Conservation (phyloP, 2,113 vertebrate genomes). For the Grammatotria lemairii region DNA sequence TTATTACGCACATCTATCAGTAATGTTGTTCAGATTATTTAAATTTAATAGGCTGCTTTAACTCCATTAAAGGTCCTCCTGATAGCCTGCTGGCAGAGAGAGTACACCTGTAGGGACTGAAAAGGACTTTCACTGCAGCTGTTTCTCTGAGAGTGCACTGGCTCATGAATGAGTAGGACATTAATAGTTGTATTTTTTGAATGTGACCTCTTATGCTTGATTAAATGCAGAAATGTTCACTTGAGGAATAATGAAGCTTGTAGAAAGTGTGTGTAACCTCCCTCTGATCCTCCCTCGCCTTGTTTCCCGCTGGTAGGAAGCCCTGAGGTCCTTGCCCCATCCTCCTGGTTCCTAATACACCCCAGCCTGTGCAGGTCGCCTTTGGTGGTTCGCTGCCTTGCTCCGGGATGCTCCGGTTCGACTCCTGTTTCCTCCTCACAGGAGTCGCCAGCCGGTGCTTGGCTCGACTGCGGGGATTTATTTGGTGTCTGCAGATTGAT, state of each 20-base stretch:
- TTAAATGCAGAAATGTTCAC: background rate
- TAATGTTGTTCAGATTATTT: background rate
- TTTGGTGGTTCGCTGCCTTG: background rate
- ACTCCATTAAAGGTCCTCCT: background rate
- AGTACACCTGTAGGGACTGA: background rate
- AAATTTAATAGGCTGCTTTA: background rate
- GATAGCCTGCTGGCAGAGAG: background rate
- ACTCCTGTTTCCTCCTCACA: background rate
- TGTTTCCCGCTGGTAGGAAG: background rate
- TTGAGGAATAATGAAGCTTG: background rate
- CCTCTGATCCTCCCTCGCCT: background rate
- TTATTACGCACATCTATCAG: background rate
- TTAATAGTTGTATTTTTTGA: background rate
- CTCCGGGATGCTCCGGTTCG: background rate
- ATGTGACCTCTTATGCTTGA: background rate
- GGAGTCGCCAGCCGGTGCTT: slow-evolving; percentile 1
- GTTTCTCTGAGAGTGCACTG: background rate
- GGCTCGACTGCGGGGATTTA: slow-evolving; percentile 1
- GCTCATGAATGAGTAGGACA: background rate
- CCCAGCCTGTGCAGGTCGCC: background rate
- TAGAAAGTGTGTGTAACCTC: background rate
- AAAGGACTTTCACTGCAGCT: background rate
- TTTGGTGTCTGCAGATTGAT: slow-evolving; percentile 54
- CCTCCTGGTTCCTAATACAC: background rate
- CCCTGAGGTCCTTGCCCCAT: background rate